phyloP scores from a whole-genome alignment of 2,113 vertebrate species.

The Trichomycterus rosablanca region DNA sequence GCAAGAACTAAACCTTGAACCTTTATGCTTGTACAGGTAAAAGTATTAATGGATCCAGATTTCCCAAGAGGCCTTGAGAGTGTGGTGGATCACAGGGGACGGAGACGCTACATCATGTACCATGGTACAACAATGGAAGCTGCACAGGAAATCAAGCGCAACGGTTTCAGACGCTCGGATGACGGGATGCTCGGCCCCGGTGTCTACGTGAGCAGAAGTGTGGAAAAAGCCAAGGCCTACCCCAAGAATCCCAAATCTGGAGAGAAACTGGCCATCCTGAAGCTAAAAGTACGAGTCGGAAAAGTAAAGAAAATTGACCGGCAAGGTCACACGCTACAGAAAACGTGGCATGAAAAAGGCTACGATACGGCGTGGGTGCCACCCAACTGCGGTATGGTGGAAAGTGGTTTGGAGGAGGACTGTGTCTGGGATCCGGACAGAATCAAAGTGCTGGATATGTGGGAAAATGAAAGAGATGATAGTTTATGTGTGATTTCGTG shows the following conservation, averaged over 20 bases:
- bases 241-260: neutral
- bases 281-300: slow-evolving; percentile 35
- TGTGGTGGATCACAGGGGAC: neutral
- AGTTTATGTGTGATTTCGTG: too few species aligned
- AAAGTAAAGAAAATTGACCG: slow-evolving; percentile 46
- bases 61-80: neutral
- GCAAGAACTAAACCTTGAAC: too few species aligned
- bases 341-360: slow-evolving; percentile 15
- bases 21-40: too few species aligned
- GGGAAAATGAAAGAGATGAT: neutral
- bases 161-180: slow-evolving; percentile 27
- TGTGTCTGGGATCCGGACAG: slow-evolving; percentile 53
- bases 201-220: slow-evolving; percentile 62
- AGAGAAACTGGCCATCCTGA: slow-evolving; percentile 39
- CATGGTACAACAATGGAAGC: slow-evolving; percentile 51
- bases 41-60: neutral
- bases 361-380: slow-evolving; percentile 55
- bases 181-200: slow-evolving; percentile 59
- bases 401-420: slow-evolving; percentile 56
- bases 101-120: slow-evolving; percentile 60
- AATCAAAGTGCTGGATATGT: slow-evolving; percentile 37
- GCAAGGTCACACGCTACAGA: slow-evolving; percentile 45
- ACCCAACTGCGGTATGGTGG: slow-evolving; percentile 51
- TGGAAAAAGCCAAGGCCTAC: slow-evolving; percentile 55
- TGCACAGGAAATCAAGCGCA: neutral